Evolutionary conservation across 2,113 vertebrate genomes (phyloP).

Genomic region (Ciconia boyciana): DNA sequence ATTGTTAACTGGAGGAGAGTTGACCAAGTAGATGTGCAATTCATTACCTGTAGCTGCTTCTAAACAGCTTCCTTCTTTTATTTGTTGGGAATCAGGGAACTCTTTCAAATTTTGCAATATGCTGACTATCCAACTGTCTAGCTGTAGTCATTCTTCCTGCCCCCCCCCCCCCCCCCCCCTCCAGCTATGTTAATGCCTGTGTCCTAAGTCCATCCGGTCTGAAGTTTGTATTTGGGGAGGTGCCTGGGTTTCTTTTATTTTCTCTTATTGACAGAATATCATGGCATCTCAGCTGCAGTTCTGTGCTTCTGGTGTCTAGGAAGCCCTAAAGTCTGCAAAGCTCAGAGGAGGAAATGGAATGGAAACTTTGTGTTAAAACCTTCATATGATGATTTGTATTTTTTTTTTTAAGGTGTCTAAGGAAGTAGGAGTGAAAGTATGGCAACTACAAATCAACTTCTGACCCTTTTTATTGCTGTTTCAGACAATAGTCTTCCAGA

Average conservation of each 20-base stretch:
- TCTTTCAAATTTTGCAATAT: neutral
- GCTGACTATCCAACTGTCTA: neutral
- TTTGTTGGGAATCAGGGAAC: neutral
- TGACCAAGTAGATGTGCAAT: neutral
- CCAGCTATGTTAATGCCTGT: neutral
- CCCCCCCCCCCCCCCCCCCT: neutral
- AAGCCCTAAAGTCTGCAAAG: neutral
- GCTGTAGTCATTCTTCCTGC: neutral
- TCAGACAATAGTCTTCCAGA: neutral
- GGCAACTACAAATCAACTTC: neutral
- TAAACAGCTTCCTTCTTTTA: neutral
- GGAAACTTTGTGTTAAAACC: neutral
- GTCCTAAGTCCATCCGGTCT: neutral
- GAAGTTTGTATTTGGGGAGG: neutral
- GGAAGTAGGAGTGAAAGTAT: neutral
- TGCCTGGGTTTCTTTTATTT: neutral
- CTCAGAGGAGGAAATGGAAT: neutral
- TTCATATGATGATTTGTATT: neutral
- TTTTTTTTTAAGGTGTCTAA: neutral
- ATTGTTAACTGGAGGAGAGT: neutral
- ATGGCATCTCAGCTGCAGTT: neutral
- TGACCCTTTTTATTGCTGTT: neutral
- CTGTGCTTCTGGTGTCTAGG: neutral
- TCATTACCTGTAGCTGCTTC: neutral
- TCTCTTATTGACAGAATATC: neutral